phyloP scores from a whole-genome alignment of 2,888 invertebrate species.

The Metallyticus violacea region DNA sequence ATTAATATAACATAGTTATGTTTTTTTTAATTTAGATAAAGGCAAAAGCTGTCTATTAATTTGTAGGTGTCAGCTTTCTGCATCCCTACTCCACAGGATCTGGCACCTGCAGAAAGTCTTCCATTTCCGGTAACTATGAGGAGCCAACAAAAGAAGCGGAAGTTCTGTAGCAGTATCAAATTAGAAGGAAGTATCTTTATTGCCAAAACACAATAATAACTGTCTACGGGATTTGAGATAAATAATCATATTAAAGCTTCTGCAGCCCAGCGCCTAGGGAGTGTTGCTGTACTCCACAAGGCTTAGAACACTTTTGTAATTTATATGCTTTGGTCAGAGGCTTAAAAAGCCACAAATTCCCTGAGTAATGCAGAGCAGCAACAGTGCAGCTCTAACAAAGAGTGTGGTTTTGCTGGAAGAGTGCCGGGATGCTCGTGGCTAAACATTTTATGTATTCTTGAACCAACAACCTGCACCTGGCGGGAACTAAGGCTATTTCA shows the following conservation, averaged over 20 bases:
- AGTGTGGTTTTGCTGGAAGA: background rate
- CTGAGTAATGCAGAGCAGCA: slow-evolving; percentile 10
- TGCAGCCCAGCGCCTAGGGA: background rate
- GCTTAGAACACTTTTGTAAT: slow-evolving; percentile 6
- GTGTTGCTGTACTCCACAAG: background rate
- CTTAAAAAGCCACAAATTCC: slow-evolving; percentile 23
- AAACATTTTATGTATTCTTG: background rate
- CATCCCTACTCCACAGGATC: too few relatives aligned
- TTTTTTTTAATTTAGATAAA: too few relatives aligned
- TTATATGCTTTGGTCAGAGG: slow-evolving; percentile 6
- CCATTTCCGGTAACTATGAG: too few relatives aligned
- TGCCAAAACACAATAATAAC: background rate
- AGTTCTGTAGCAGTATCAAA: too few relatives aligned
- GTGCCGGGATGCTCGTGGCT: background rate
- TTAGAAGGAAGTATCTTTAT: background rate
- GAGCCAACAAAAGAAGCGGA: too few relatives aligned
- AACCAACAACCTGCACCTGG: background rate
- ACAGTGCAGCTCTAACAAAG: background rate
- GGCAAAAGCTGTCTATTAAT: too few relatives aligned
- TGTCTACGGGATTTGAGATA: slow-evolving; percentile 6
- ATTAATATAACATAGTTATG: too few relatives aligned
- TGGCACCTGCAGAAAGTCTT: too few relatives aligned
- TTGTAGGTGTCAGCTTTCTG: too few relatives aligned
- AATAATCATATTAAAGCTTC: slow-evolving; percentile 6
- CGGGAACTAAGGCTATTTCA: background rate